A percentile compares a stretch with the other conserved stretches of the same genome.
These are phyloP conservation scores for Conus ventricosus DNA, from an alignment of 1,140 invertebrate genomes.

Conservation along the genomic window DNA sequence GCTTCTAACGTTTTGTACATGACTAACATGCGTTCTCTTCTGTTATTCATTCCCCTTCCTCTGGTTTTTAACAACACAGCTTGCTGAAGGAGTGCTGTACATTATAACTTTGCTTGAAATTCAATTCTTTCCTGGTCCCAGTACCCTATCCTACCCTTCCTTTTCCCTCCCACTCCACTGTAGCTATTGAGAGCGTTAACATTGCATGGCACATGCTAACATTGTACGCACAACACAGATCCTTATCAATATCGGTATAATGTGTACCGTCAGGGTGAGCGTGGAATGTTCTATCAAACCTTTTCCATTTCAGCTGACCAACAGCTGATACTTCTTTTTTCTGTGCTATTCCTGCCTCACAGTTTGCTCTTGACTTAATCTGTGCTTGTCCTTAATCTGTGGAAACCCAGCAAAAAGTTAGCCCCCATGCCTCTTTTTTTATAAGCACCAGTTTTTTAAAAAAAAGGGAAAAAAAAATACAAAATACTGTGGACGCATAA, in stretches of 20 bases:
- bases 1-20: too few species aligned
- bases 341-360: background rate
- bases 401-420: too few species aligned
- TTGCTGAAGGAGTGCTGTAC: too few species aligned
- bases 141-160: background rate
- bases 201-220: background rate
- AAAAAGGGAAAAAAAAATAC: too few species aligned
- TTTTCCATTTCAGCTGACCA: background rate
- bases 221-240: slow-evolving; percentile 7
- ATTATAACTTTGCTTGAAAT: too few species aligned
- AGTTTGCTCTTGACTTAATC: background rate
- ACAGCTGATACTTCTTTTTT: background rate
- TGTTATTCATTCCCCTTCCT: too few species aligned
- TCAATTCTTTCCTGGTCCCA: background rate
- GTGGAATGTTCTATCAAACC: background rate
- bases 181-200: background rate
- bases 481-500: too few species aligned
- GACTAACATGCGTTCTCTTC: too few species aligned
- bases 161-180: background rate
- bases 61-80: too few species aligned
- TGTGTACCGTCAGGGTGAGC: background rate
- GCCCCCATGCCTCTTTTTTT: too few species aligned
- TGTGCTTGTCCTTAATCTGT: background rate
- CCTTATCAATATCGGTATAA: background rate
- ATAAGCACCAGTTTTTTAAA: too few species aligned